phyloP scores from a whole-genome alignment of 2,113 vertebrate species.

The Craseonycteris thonglongyai region DNA sequence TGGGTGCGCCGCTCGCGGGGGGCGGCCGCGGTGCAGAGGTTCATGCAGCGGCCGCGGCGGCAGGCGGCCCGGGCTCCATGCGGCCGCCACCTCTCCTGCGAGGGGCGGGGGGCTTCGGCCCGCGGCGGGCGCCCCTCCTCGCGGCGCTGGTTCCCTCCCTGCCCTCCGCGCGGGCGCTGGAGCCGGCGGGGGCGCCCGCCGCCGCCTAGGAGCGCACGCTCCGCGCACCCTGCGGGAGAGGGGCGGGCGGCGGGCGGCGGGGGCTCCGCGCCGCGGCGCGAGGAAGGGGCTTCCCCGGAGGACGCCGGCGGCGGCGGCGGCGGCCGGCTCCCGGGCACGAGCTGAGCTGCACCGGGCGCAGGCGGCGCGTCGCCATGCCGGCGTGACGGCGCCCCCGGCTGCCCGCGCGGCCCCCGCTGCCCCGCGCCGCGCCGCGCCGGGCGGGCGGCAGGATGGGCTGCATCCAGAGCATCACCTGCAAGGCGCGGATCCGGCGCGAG shows the following conservation, averaged over 20 bases:
- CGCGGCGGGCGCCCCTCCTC: conserved; percentile 36
- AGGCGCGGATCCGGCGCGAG: conserved; percentile 93
- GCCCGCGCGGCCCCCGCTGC: conserved; percentile 60
- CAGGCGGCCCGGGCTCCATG: conserved; percentile 57
- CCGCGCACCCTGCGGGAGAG: conserved; percentile 46
- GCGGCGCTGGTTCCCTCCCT: conserved; percentile 44
- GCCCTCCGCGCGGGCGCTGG: conserved; percentile 53
- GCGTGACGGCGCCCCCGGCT: conserved; percentile 66
- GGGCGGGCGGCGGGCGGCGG: conserved; percentile 52
- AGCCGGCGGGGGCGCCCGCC: conserved; percentile 35
- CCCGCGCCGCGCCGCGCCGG: conserved; percentile 62
- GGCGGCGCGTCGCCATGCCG: conserved; percentile 62
- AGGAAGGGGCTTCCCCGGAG: conserved; percentile 63
- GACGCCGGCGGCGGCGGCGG: conserved; percentile 56
- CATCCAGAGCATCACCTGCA: conserved; percentile 96
- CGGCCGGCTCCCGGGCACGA: not conserved
- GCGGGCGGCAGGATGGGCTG: conserved; percentile 88
- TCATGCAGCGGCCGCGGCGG: conserved; percentile 56
- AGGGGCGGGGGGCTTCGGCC: conserved; percentile 66
- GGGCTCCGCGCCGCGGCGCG: conserved; percentile 34
- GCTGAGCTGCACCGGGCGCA: conserved; percentile 52
- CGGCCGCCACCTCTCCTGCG: conserved; percentile 53
- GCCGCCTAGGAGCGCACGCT: conserved; percentile 51
- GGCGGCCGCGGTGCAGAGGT: conserved; percentile 61
- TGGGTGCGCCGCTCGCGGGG: conserved; percentile 58